Conservation (phyloP, 2,797 vertebrate species). For the Ciconia nigra region DNA sequence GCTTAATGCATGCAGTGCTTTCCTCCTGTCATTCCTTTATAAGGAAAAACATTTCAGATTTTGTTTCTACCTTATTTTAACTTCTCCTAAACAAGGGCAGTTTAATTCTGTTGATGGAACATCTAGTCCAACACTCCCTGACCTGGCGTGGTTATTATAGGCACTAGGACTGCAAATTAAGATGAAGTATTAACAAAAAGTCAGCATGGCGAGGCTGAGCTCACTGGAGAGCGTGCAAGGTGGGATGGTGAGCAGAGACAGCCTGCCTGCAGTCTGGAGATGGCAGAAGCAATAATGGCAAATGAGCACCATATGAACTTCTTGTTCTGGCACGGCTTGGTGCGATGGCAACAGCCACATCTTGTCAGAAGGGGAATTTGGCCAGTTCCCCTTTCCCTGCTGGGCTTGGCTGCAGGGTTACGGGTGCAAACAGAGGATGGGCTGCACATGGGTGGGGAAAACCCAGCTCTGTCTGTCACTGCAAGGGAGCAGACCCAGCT, state of each 20-base stretch:
- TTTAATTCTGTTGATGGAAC: background rate
- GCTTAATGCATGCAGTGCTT: background rate
- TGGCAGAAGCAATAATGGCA: background rate
- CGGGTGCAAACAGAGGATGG: background rate
- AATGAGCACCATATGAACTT: accelerated
- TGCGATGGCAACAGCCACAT: background rate
- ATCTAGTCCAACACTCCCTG: background rate
- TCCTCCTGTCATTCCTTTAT: conserved; percentile 16
- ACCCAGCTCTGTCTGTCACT: background rate
- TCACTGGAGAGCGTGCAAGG: accelerated
- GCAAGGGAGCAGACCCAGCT: background rate
- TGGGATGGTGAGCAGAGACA: accelerated
- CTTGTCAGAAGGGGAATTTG: background rate
- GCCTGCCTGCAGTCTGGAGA: background rate
- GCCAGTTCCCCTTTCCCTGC: background rate
- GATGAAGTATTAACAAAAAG: background rate
- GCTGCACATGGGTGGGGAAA: accelerated
- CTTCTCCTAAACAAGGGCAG: background rate
- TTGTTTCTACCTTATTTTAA: conserved; percentile 35
- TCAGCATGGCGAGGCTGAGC: accelerated
- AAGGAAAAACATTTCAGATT: conserved; percentile 26
- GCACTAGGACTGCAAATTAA: background rate
- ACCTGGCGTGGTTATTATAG: background rate
- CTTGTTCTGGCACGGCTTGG: accelerated
- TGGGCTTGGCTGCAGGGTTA: background rate